These are phyloP conservation scores for Agonopterix subpropinquella DNA, from an alignment of 2,888 invertebrate genomes.

Conservation along the genomic window DNA sequence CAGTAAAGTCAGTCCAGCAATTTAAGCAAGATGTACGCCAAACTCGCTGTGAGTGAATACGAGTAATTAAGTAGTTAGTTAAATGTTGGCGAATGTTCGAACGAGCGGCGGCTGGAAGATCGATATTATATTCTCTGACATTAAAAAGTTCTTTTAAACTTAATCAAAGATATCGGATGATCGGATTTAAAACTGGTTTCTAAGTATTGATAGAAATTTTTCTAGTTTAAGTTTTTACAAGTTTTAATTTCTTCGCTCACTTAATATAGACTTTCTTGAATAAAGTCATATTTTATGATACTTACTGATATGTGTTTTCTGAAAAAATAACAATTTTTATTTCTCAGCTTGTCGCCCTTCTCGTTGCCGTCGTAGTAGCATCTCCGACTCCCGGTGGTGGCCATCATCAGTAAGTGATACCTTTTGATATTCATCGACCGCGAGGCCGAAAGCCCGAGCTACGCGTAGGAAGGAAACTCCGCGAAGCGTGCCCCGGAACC, in stretches of 20 bases:
- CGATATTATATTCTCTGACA: too few species aligned
- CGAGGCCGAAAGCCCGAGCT: too few species aligned
- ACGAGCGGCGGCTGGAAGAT: too few species aligned
- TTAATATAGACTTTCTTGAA: too few species aligned
- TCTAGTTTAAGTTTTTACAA: too few species aligned
- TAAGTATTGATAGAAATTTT: background rate
- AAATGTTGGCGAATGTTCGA: too few species aligned
- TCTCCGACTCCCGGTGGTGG: conserved; percentile 47
- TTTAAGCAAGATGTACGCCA: conserved; percentile 65
- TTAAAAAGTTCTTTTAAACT: too few species aligned
- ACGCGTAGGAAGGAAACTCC: too few species aligned
- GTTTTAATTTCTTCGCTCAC: too few species aligned
- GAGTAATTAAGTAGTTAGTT: conserved; percentile 2
- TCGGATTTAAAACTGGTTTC: background rate
- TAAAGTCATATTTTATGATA: background rate
- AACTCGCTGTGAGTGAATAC: conserved; percentile 62
- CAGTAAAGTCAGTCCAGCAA: conserved; percentile 64
- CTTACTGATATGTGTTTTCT: background rate
- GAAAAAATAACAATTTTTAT: background rate
- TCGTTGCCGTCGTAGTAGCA: conserved; percentile 49
- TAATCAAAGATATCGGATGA: background rate
- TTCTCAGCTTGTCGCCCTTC: conserved; percentile 52
- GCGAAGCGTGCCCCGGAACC: too few species aligned
- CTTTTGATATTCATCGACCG: too few species aligned
- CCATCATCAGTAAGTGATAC: background rate